These are phyloP conservation scores for Argyra leucocephala DNA, from an alignment of 2,888 invertebrate genomes.

Conservation along the genomic window DNA sequence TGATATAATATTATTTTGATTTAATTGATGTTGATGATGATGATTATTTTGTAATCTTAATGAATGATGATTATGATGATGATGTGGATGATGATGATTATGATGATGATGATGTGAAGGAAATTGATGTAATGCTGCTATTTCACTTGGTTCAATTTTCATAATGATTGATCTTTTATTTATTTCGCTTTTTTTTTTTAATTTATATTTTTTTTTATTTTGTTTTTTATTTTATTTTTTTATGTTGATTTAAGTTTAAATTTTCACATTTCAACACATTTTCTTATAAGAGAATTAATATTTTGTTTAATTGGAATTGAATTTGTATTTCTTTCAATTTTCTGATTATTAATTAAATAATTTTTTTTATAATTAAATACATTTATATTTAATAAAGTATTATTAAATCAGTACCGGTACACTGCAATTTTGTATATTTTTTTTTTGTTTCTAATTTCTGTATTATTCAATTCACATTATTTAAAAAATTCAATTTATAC, in stretches of 20 bases:
- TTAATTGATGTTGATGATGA: not conserved
- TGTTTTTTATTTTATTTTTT: not conserved
- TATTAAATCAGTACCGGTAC: no score
- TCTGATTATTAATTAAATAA: no score
- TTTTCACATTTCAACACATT: slow-evolving; percentile 6
- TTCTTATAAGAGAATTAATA: no score
- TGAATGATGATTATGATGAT: not conserved
- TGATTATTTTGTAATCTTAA: not conserved
- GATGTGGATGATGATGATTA: not conserved
- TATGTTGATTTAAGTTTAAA: not conserved
- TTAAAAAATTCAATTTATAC: no score
- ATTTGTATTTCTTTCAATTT: no score
- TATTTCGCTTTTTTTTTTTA: not conserved
- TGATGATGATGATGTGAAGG: slow-evolving; percentile 18
- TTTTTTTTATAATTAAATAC: no score
- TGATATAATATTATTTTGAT: no score
- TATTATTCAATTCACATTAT: no score
- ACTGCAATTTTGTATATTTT: no score
- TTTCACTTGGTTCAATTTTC: slow-evolving; percentile 38
- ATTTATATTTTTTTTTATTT: not conserved
- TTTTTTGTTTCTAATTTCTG: no score
- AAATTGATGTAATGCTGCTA: slow-evolving; percentile 34
- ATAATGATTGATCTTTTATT: slow-evolving; percentile 31
- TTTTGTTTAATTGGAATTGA: no score
- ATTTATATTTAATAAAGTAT: no score